These are phyloP conservation scores for Mizuhopecten yessoensis DNA, from an alignment of 1,140 invertebrate genomes.

Conservation along the genomic window DNA sequence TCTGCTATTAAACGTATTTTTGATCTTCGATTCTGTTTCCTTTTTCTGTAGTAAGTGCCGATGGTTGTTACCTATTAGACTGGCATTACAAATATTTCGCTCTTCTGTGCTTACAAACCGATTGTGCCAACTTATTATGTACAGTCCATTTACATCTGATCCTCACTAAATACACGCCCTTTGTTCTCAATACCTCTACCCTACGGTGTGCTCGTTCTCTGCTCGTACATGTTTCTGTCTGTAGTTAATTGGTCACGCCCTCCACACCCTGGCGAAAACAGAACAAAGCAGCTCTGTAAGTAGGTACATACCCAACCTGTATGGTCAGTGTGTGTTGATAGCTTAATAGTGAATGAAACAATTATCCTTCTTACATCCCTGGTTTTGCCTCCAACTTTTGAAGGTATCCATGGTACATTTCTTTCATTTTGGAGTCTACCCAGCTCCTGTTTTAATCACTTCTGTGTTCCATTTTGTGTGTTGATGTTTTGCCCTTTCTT, in stretches of 20 bases:
- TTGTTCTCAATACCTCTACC: neutral
- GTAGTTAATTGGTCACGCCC: neutral
- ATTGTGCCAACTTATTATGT: neutral
- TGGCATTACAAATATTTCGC: neutral
- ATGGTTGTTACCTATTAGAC: neutral
- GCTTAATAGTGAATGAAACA: too few species aligned
- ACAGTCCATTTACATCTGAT: neutral
- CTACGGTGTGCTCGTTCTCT: neutral
- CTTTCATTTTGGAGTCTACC: too few species aligned
- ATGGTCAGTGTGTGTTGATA: neutral
- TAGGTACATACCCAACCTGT: neutral
- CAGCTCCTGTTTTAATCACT: too few species aligned
- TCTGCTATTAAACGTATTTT: neutral
- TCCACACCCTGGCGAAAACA: neutral
- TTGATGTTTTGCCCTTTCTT: too few species aligned
- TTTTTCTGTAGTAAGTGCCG: neutral
- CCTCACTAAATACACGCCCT: neutral
- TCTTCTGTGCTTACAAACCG: neutral
- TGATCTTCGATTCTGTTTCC: neutral
- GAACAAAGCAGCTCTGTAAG: neutral
- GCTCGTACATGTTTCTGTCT: neutral
- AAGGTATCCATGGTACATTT: too few species aligned
- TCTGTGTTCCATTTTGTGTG: too few species aligned
- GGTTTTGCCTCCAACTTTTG: too few species aligned
- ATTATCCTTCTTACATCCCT: too few species aligned